A percentile compares a stretch with the other conserved stretches of the same genome.
phyloP scores from a whole-genome alignment of 2,797 vertebrate species.

The Halcyon chelicuti region DNA sequence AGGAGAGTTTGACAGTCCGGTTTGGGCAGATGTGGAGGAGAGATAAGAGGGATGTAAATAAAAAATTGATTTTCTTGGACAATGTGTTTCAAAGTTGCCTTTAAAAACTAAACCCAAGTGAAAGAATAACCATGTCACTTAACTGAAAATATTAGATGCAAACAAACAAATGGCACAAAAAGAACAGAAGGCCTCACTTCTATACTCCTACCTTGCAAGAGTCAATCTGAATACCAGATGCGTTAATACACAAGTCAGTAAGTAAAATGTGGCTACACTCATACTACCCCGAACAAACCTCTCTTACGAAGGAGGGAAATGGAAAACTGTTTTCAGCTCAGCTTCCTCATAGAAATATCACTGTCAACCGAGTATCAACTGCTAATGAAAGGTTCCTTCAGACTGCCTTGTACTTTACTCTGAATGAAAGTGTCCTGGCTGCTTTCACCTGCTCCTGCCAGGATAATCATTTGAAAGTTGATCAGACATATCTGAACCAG shows the following conservation, averaged over 20 bases:
- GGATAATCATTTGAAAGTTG: conserved; percentile 40
- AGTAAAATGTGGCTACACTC: neutral
- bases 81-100: neutral
- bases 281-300: neutral
- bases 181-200: neutral
- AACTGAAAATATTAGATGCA: neutral
- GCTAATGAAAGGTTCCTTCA: conserved; percentile 62
- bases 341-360: neutral
- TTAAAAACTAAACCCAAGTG: neutral
- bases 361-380: conserved; percentile 29
- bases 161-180: neutral
- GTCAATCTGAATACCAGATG: neutral
- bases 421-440: conserved; percentile 37
- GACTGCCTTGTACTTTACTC: conserved; percentile 35
- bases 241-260: neutral
- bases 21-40: no score
- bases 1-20: no score
- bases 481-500: conserved; percentile 58
- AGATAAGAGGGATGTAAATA: no score
- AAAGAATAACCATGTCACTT: neutral
- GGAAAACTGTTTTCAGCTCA: neutral
- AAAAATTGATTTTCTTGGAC: no score
- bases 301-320: neutral
- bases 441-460: conserved; percentile 63
- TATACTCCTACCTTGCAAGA: neutral